These are phyloP conservation scores for Neoarius graeffei DNA, from an alignment of 2,113 vertebrate species.

Conservation along the genomic window DNA sequence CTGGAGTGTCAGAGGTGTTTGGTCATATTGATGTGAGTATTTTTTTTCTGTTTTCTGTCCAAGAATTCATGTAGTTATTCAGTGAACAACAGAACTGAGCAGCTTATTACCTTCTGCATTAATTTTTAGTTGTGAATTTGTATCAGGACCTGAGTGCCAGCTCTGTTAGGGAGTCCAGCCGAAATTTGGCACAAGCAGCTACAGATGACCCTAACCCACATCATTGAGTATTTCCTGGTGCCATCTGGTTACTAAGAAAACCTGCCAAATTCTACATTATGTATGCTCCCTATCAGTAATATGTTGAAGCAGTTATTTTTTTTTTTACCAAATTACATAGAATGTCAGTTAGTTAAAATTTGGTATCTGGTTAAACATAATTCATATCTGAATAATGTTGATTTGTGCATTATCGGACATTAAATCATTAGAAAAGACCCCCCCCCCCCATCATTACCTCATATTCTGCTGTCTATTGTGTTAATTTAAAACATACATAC, in stretches of 20 bases:
- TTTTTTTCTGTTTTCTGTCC: constrained; percentile 35
- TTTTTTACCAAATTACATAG: neutral
- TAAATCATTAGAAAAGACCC: neutral
- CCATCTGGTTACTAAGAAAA: constrained; percentile 21
- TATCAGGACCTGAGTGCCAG: constrained; percentile 13
- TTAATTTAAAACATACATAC: neutral
- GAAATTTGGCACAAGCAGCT: constrained; percentile 24
- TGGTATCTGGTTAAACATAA: neutral
- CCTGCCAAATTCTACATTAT: neutral
- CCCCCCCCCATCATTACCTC: neutral
- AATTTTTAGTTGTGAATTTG: constrained; percentile 5
- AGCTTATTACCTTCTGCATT: neutral
- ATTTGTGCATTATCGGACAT: neutral
- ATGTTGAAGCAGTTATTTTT: neutral
- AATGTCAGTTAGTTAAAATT: neutral
- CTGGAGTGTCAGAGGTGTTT: constrained; percentile 26
- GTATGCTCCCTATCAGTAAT: neutral
- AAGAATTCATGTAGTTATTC: constrained; percentile 6
- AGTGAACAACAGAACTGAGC: neutral
- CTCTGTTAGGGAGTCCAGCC: constrained; percentile 1
- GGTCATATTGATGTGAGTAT: constrained; percentile 31
- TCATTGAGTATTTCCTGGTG: constrained; percentile 28
- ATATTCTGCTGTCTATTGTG: neutral
- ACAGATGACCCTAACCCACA: constrained; percentile 33
- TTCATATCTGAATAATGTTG: neutral